Evolutionary conservation across 2,113 vertebrate genomes (phyloP).

Genomic region (Oryzias javanicus): DNA sequence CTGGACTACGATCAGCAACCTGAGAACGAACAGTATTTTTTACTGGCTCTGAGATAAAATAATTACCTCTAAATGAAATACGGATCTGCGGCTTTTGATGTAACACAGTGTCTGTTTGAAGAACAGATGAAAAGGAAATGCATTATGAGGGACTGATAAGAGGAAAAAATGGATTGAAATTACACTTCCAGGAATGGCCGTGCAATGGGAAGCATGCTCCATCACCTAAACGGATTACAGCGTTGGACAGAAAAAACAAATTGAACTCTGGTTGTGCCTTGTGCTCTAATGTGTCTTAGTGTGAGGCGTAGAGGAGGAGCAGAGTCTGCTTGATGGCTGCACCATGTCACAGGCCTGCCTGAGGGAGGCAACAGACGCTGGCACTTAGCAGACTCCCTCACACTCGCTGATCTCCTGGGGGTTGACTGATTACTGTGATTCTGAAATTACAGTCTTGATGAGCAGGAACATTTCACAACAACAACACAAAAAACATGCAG

Average conservation of each 20-base stretch:
- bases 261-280: conserved; percentile 37
- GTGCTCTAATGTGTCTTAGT: conserved; percentile 37
- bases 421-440: conserved; percentile 74
- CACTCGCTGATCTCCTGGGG: conserved; percentile 68
- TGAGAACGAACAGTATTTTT: conserved; percentile 5
- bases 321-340: conserved; percentile 35
- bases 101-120: conserved; percentile 36
- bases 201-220: conserved; percentile 23
- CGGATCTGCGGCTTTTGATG: conserved; percentile 42
- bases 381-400: conserved; percentile 72
- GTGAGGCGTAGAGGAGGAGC: conserved; percentile 37
- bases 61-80: conserved; percentile 36
- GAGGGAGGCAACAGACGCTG: conserved; percentile 64
- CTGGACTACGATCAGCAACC: conserved; percentile 2
- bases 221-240: conserved; percentile 59
- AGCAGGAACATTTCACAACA: conserved; percentile 60
- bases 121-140: conserved; percentile 53
- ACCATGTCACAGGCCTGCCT: conserved; percentile 54
- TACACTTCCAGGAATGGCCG: conserved; percentile 32
- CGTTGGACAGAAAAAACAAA: conserved; percentile 51
- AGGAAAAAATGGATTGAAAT: conserved; percentile 35
- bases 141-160: conserved; percentile 35
- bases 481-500: conserved; percentile 21
- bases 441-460: conserved; percentile 78
- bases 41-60: conserved; percentile 34